Evolutionary conservation across 2,797 vertebrate genomes (phyloP).

Genomic region (Propithecus perrieri): DNA sequence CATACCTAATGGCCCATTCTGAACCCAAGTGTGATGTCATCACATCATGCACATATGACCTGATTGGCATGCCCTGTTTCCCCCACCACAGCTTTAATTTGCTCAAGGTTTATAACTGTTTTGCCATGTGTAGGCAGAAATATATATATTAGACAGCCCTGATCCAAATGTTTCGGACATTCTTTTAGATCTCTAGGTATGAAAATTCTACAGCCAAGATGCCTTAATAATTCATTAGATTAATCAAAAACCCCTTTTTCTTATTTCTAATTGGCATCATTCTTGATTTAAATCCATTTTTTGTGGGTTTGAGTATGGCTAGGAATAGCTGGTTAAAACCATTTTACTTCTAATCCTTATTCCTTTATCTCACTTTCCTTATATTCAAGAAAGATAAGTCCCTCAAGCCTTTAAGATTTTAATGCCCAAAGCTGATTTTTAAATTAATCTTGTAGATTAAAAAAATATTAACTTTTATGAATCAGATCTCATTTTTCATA

Average conservation of each 20-base stretch:
- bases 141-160: background rate
- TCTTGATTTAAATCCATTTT: slow-evolving; percentile 19
- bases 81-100: slow-evolving; percentile 29
- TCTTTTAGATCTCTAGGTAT: slow-evolving; percentile 31
- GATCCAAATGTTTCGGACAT: slow-evolving; percentile 30
- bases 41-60: background rate
- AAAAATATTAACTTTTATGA: slow-evolving; percentile 26
- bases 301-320: background rate
- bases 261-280: slow-evolving; percentile 21
- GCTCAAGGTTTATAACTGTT: slow-evolving; percentile 24
- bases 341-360: background rate
- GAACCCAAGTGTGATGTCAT: slow-evolving; percentile 19
- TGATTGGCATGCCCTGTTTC: slow-evolving; percentile 42
- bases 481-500: slow-evolving; percentile 5
- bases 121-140: slow-evolving; percentile 7
- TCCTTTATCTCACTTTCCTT: background rate
- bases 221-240: slow-evolving; percentile 20
- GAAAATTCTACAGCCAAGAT: slow-evolving; percentile 2
- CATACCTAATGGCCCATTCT: background rate
- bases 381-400: background rate
- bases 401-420: slow-evolving; percentile 47
- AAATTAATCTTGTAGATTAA: slow-evolving; percentile 40
- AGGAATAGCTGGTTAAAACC: background rate
- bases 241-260: background rate
- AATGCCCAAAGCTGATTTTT: slow-evolving; percentile 26